Percentiles rank a stretch among this genome's conserved stretches.
Evolutionary conservation across 2,797 vertebrate genomes (phyloP).

Genomic region (Adelosebastes latens): DNA sequence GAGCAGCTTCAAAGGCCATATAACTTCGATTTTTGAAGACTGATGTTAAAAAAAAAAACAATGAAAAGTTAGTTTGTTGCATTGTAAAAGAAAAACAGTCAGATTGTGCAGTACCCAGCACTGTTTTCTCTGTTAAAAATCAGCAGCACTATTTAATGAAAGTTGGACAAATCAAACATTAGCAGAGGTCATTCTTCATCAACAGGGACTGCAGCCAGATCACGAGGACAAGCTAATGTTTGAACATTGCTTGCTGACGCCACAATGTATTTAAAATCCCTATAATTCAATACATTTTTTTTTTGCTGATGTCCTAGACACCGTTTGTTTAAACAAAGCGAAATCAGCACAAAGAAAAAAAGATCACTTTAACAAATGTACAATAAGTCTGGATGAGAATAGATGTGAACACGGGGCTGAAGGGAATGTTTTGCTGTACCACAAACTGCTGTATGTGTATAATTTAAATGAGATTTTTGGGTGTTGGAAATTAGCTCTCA

Average conservation of each 20-base stretch:
- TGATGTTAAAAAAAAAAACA: slow-evolving; percentile 1
- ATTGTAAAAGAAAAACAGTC: background rate
- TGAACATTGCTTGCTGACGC: background rate
- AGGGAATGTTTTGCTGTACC: background rate
- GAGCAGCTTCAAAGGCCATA: background rate
- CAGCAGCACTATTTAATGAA: background rate
- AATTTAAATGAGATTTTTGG: slow-evolving; percentile 6
- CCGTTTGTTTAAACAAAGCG: background rate
- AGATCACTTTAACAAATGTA: background rate
- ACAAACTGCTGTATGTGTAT: slow-evolving; percentile 13
- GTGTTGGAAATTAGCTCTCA: slow-evolving; percentile 9
- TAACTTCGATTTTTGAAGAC: background rate
- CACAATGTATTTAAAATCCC: background rate
- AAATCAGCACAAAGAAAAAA: background rate
- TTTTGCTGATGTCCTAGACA: background rate
- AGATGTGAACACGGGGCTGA: slow-evolving; percentile 1
- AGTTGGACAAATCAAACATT: slow-evolving; percentile 6
- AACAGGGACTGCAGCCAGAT: background rate
- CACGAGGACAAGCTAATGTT: background rate
- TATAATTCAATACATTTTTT: background rate
- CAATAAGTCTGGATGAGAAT: background rate
- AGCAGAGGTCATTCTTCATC: background rate
- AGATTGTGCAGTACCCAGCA: background rate
- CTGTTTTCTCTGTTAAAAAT: slow-evolving; percentile 3
- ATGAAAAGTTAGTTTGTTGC: background rate